Evolutionary conservation across 2,113 vertebrate genomes (phyloP), one percentile per base, ranked within the genome.

Genomic region (Helogale parvula): DNA sequence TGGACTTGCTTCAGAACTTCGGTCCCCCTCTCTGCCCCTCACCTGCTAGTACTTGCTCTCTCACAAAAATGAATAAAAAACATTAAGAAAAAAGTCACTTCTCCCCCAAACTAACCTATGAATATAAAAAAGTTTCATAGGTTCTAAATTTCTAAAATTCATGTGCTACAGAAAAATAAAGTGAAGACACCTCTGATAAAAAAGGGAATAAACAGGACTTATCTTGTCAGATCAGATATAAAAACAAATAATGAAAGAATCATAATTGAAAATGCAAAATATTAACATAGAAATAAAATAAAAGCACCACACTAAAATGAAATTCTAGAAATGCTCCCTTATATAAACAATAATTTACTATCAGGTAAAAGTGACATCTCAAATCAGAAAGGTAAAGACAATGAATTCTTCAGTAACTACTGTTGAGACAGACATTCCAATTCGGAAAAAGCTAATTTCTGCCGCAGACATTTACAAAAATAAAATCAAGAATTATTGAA

Each of bases 71-170:
- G 57, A 60, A 60, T 23, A 23, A 60, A 9, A 60, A 60, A 60
- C 57, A 60, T 23, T 60, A 21, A 21, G 5, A 57, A 57, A 57
- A 94, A 89, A 72, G 31, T 52, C 52, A 84, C 38, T 76, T 81
- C 31, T 71, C 5, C 2, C 35, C 33, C 0, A 88, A 80, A 69
- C 81, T 88, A 85, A 80, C 50, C n/a, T 92, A 35, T 50, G 13
- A 50, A 50, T 76, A 50, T 6, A 71, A 2, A 82, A 84, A 90
- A 16, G 38, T 52, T 94, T 66, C 52, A 86, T 9, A 82, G 11
- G 85, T 60, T 60, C 57, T 60, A 60, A 60, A 60, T 60, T 77
- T 89, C 38, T 94, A 86, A 97, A 98, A 92, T 87, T 85, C 29
- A 93, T 4, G 14, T 50, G 17, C 13, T 69, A 63, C 7, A 86